Conservation (phyloP, 2,888 invertebrate species). For the Eumerus sabulonum region DNA sequence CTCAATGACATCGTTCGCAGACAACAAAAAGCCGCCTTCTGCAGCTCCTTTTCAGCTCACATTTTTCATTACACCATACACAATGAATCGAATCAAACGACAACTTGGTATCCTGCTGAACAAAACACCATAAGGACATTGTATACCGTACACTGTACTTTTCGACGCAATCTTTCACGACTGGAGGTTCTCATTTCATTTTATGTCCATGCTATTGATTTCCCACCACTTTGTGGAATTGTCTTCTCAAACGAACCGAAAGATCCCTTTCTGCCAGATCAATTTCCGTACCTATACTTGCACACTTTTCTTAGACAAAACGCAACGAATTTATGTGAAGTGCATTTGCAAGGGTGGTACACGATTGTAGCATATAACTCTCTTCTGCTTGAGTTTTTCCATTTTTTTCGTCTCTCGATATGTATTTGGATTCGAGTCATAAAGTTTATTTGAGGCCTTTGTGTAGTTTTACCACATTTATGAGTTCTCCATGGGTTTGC, state of each 20-base stretch:
- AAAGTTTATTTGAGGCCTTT: too few species aligned
- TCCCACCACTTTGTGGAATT: slow-evolving; percentile 24
- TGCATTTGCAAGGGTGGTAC: too few species aligned
- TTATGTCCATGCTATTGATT: slow-evolving; percentile 11
- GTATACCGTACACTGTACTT: slow-evolving; percentile 9
- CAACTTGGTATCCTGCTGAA: slow-evolving; percentile 15
- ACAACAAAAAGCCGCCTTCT: too few species aligned
- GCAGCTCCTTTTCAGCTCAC: too few species aligned
- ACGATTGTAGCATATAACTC: too few species aligned
- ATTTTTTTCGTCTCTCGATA: too few species aligned
- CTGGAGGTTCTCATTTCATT: slow-evolving; percentile 1
- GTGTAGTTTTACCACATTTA: background rate
- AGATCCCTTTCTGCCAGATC: slow-evolving; percentile 3
- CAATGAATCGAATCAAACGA: background rate
- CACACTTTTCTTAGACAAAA: too few species aligned
- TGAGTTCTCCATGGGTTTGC: background rate
- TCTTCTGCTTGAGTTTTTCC: too few species aligned
- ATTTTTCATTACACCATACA: too few species aligned
- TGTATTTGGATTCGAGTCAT: too few species aligned
- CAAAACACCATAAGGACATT: background rate
- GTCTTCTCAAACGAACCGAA: slow-evolving; percentile 11
- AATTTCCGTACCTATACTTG: slow-evolving; percentile 7
- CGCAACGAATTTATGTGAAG: too few species aligned
- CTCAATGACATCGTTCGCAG: too few species aligned
- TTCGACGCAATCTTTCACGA: slow-evolving; percentile 5